These are phyloP conservation scores for Heliconius ismenius DNA, from an alignment of 2,888 invertebrate species.

Conservation along the genomic window DNA sequence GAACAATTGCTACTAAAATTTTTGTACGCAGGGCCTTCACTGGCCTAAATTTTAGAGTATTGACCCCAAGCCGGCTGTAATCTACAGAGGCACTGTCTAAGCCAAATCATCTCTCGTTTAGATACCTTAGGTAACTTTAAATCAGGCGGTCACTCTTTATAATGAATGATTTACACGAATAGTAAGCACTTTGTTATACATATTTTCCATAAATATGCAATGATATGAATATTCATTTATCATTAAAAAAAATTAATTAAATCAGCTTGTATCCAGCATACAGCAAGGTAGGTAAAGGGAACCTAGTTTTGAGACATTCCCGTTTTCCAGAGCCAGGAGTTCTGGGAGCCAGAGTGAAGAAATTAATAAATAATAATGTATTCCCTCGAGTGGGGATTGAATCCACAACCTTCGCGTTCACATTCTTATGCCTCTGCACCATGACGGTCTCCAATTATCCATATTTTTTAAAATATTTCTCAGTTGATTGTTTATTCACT, in stretches of 20 bases:
- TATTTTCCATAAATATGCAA: neutral
- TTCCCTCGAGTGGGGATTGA: no score
- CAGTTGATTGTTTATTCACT: neutral
- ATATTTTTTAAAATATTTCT: neutral
- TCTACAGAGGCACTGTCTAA: conserved; percentile 20
- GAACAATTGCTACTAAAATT: conserved; percentile 44
- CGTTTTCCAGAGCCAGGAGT: no score
- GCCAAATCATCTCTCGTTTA: conserved; percentile 25
- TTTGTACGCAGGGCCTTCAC: conserved; percentile 52
- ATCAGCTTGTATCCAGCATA: no score
- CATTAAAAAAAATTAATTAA: no score
- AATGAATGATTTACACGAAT: conserved; percentile 11
- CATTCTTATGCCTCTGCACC: no score
- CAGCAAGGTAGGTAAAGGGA: no score
- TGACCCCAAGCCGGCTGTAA: conserved; percentile 57
- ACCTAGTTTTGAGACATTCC: no score
- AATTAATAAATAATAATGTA: no score
- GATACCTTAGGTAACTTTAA: neutral
- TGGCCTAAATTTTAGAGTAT: conserved; percentile 61
- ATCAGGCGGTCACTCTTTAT: conserved; percentile 14
- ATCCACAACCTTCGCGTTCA: no score
- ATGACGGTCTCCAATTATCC: no score
- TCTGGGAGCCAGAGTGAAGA: neutral
- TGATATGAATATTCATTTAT: neutral
- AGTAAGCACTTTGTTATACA: neutral